Evolutionary conservation across 2,113 vertebrate genomes (phyloP).

Genomic region (Eretmochelys imbricata): DNA sequence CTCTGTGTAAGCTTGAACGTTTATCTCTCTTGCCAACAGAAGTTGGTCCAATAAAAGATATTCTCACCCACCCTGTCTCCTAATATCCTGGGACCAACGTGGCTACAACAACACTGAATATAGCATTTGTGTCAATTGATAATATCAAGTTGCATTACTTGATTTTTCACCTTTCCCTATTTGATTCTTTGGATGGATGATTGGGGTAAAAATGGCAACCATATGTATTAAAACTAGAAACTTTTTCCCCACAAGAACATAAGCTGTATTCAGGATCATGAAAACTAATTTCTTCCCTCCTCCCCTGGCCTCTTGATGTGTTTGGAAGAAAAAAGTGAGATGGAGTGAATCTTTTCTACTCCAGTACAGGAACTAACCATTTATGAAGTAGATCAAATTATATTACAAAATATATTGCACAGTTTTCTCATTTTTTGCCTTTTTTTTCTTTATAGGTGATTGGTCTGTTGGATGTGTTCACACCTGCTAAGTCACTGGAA

Average conservation of each 20-base stretch:
- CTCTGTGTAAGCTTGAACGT: not conserved
- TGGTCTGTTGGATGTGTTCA: slow-evolving; percentile 95
- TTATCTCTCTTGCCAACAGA: not conserved
- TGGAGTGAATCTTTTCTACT: not conserved
- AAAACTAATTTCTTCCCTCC: not conserved
- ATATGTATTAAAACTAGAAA: not conserved
- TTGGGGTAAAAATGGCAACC: not conserved
- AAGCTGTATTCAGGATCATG: not conserved
- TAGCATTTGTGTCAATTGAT: not conserved
- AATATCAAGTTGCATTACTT: not conserved
- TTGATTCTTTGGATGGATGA: not conserved
- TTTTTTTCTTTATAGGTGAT: slow-evolving; percentile 87
- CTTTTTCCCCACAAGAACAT: not conserved
- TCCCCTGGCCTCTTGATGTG: not conserved
- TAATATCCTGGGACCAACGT: not conserved
- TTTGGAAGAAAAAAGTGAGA: not conserved
- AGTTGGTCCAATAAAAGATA: not conserved
- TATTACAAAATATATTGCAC: not conserved
- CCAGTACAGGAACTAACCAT: not conserved
- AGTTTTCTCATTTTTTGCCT: slow-evolving; percentile 18
- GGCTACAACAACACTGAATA: not conserved
- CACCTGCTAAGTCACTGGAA: slow-evolving; percentile 90
- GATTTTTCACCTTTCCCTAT: not conserved
- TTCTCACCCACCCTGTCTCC: not conserved
- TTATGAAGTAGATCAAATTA: not conserved